Evolutionary conservation across 1,140 invertebrate genomes (phyloP).

Genomic region (Philopotamus ludificatus): DNA sequence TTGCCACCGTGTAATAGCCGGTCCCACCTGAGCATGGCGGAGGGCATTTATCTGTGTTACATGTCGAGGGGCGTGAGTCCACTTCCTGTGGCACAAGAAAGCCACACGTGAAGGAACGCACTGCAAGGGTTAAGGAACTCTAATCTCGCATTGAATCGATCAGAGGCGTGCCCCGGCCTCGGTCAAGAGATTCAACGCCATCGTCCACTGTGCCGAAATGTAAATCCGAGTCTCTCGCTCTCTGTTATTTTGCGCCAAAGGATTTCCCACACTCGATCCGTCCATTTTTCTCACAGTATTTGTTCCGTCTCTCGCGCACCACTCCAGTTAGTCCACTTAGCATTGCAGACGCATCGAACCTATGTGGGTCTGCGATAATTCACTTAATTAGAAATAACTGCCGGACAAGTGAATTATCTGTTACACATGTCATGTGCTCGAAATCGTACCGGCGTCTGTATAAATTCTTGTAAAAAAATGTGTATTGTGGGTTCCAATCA

Average conservation of each 20-base stretch:
- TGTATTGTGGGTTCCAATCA: no score
- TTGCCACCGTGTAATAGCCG: not conserved
- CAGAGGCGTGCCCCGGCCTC: not conserved
- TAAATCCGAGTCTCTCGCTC: not conserved
- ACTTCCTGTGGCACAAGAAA: not conserved
- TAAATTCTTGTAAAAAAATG: no score
- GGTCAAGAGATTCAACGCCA: not conserved
- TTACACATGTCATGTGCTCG: no score
- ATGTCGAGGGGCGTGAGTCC: not conserved
- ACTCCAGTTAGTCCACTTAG: not conserved
- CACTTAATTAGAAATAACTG: not conserved
- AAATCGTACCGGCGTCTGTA: no score
- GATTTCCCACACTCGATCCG: not conserved
- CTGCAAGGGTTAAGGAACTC: slow-evolving; percentile 1
- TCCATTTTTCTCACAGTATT: not conserved
- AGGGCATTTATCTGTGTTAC: not conserved
- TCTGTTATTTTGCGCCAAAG: no score
- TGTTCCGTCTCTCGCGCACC: not conserved
- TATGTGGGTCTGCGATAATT: not conserved
- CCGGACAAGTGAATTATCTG: no score
- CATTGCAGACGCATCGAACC: not conserved
- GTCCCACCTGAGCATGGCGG: not conserved
- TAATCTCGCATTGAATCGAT: not conserved
- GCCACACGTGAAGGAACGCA: not conserved
- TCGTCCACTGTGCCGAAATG: not conserved